Conservation (phyloP, 2,888 invertebrate species). For the Meghimatium bilineatum region DNA sequence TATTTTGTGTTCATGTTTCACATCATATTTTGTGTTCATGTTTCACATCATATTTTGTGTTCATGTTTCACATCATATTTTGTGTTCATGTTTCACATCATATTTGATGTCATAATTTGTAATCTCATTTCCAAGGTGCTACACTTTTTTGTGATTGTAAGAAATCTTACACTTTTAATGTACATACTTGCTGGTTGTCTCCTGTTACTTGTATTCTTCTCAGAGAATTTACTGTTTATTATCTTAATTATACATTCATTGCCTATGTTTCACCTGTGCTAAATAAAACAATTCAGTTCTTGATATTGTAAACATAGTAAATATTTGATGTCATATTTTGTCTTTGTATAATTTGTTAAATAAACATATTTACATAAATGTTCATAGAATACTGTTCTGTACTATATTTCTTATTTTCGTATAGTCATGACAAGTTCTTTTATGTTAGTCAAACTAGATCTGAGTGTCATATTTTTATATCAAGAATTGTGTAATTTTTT, state of each 20-base stretch:
- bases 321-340: too few relatives aligned
- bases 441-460: not conserved
- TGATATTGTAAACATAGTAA: too few relatives aligned
- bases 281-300: too few relatives aligned
- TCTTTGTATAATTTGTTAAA: too few relatives aligned
- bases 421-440: not conserved
- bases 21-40: too few relatives aligned
- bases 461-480: not conserved
- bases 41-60: too few relatives aligned
- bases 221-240: not conserved
- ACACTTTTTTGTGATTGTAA: conserved; percentile 9
- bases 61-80: not conserved
- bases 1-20: too few relatives aligned
- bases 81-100: not conserved
- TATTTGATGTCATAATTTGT: not conserved
- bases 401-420: not conserved
- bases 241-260: not conserved
- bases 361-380: not conserved
- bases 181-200: not conserved
- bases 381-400: not conserved
- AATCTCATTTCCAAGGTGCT: conserved; percentile 21
- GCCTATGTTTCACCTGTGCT: too few relatives aligned
- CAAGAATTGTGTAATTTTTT: not conserved
- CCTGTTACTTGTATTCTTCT: not conserved
- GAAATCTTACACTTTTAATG: conserved; percentile 14